Evolutionary conservation across 2,113 vertebrate species (phyloP), one percentile per base, ranked within the genome.

Genomic region (Ammodytes marinus): DNA sequence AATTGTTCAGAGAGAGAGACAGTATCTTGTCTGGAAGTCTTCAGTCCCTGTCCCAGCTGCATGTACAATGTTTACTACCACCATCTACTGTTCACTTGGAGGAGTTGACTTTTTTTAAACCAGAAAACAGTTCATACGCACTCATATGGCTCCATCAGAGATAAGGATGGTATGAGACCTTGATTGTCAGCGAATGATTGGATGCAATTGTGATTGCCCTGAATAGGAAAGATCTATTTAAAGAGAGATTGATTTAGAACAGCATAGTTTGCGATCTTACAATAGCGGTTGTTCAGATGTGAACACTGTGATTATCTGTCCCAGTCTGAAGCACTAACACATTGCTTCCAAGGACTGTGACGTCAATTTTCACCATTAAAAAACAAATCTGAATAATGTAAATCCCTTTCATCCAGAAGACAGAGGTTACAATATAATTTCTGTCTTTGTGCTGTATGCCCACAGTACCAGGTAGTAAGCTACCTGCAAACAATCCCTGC

Each of bases 1-100:
- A 37, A 53, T 47, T n/a, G 47, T 60, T 0, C 42, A 52, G 27
- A 46, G 19, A 45, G 12, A 65, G 19, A 17, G 40, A 58, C 27
- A 73, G 50, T 39, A 7, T 27, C 64, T 14, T 61, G 77, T 71
- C 43, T 58, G 46, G 75, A 39, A 17, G 39, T n/a, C 42, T 60
- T 45, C 46, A 55, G 66, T 75, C 50, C 47, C 58, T n/a, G 1
- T 46, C 43, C 52, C 46, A 58, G 64, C 58, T 55, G 14, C 57
- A 86, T 89, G 82, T 90, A 85, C 78, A 93, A 94, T 94, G 94
- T 94, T 94, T 91, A 91, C 93, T 95, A 94, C 94, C 85, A 93
- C 95, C 95, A 96, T 95, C 95, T 96, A 88, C 95, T 95, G 95
- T 95, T 95, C 93, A 92, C 74, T 85, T 9, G 73, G 66, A 92